Evolutionary conservation across 2,888 invertebrate genomes (phyloP).

Genomic region (Thera britannica): DNA sequence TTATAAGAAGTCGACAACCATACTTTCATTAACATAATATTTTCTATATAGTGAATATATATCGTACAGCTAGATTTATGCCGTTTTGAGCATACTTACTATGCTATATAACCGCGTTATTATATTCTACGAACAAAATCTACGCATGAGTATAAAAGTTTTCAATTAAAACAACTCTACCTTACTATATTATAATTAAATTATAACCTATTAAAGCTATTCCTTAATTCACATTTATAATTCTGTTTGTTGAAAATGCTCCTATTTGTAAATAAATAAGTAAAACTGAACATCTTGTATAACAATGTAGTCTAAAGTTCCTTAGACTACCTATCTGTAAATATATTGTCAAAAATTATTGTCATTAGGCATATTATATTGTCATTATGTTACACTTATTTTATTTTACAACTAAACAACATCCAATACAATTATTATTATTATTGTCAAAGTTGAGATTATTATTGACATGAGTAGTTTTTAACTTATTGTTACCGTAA

Average conservation of each 20-base stretch:
- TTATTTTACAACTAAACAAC: conserved; percentile 27
- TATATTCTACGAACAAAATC: conserved; percentile 15
- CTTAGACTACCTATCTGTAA: conserved; percentile 47
- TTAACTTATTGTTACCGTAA: conserved; percentile 23
- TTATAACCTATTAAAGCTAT: conserved; percentile 82
- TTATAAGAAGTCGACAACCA: conserved; percentile 80
- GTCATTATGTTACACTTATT: conserved; percentile 30
- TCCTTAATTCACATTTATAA: conserved; percentile 63
- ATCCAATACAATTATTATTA: conserved; percentile 21
- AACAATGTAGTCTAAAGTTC: conserved; percentile 39
- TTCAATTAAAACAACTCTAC: conserved; percentile 44
- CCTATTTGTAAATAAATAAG: conserved; percentile 9
- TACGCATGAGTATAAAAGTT: conserved; percentile 37
- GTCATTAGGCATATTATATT: conserved; percentile 33
- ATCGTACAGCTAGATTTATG: conserved; percentile 31
- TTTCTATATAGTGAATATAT: conserved; percentile 37
- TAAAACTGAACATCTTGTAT: conserved; percentile 40
- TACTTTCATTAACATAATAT: conserved; percentile 55
- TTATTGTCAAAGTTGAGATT: conserved; percentile 34
- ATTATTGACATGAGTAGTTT: conserved; percentile 16
- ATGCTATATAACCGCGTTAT: conserved; percentile 49
- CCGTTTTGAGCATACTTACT: conserved; percentile 67
- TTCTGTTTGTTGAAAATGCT: conserved; percentile 7
- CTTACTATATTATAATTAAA: conserved; percentile 50
- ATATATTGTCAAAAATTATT: conserved; percentile 60